Percentiles rank a stretch among this genome's conserved stretches.
Evolutionary conservation across 2,888 invertebrate genomes (phyloP).

Genomic region (Muschampia plurimacula): DNA sequence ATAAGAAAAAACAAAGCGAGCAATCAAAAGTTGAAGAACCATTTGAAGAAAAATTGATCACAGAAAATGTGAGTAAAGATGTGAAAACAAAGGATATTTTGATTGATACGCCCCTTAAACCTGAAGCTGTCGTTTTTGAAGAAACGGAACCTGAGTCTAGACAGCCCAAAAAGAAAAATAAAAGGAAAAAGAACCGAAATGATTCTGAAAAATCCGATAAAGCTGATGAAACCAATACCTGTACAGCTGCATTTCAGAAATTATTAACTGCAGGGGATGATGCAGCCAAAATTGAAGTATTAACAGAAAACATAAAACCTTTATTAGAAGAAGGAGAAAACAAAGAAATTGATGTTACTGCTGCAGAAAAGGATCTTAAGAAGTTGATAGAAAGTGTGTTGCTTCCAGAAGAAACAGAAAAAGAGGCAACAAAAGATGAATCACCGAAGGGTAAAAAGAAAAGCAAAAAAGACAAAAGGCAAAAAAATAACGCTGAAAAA

Average conservation of each 20-base stretch:
- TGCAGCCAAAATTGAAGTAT: conserved; percentile 44
- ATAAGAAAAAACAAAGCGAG: conserved; percentile 61
- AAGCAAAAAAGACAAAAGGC: conserved; percentile 56
- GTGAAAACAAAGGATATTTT: conserved; percentile 39
- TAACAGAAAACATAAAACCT: conserved; percentile 10
- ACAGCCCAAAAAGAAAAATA: conserved; percentile 68
- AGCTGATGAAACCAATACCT: conserved; percentile 59
- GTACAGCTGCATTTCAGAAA: conserved; percentile 66
- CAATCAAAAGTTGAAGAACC: conserved; percentile 36
- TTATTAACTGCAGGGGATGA: conserved; percentile 52
- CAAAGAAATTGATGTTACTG: conserved; percentile 27
- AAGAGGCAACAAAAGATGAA: conserved; percentile 25
- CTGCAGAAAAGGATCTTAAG: conserved; percentile 25
- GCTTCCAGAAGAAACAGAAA: conserved; percentile 14
- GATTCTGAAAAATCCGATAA: conserved; percentile 73
- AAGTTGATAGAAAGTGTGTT: conserved; percentile 30
- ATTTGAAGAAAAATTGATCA: conserved; percentile 36
- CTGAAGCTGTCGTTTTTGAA: conserved; percentile 28
- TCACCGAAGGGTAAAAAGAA: conserved; percentile 51
- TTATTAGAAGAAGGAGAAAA: neutral
- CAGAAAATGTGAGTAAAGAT: conserved; percentile 29
- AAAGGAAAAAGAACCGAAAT: conserved; percentile 67
- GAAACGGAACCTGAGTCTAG: conserved; percentile 54
- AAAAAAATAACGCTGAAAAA: conserved; percentile 41
- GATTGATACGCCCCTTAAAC: conserved; percentile 13